Evolutionary conservation across 2,888 invertebrate species (phyloP).

Genomic region (Drosophila paramelanica): DNA sequence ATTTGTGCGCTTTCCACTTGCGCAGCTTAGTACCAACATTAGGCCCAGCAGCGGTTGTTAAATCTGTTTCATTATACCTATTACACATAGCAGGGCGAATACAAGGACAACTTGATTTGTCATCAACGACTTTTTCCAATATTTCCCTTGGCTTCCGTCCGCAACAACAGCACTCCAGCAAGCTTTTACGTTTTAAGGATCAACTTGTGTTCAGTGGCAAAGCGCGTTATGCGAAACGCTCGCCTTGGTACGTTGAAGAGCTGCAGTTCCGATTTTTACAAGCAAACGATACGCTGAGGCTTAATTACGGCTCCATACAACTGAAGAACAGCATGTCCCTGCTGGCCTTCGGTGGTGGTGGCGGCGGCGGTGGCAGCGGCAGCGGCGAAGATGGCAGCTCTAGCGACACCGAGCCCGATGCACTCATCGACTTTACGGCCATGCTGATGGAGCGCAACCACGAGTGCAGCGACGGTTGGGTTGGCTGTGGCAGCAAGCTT

Average conservation of each 20-base stretch:
- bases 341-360: conserved; percentile 34
- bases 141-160: conserved; percentile 20
- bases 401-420: conserved; percentile 66
- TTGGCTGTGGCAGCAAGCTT: conserved; percentile 40
- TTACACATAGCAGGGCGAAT: conserved; percentile 3
- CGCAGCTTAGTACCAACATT: conserved; percentile 24
- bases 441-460: conserved; percentile 52
- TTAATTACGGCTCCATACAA: conserved; percentile 23
- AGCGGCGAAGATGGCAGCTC: conserved; percentile 41
- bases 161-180: conserved; percentile 1
- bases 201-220: conserved; percentile 3
- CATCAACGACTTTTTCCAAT: conserved; percentile 5
- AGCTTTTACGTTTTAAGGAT: neutral
- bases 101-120: conserved; percentile 17
- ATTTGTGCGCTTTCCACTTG: conserved; percentile 6
- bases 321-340: conserved; percentile 54
- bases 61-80: neutral
- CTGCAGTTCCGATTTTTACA: conserved; percentile 21
- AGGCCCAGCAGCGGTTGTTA: conserved; percentile 32
- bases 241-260: conserved; percentile 36
- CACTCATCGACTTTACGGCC: conserved; percentile 68
- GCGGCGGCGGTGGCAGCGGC: conserved; percentile 3
- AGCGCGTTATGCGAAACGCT: conserved; percentile 51
- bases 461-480: conserved; percentile 30
- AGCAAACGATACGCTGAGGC: conserved; percentile 48